Conservation (phyloP, 2,797 vertebrate species). For the Falco novaeseelandiae region DNA sequence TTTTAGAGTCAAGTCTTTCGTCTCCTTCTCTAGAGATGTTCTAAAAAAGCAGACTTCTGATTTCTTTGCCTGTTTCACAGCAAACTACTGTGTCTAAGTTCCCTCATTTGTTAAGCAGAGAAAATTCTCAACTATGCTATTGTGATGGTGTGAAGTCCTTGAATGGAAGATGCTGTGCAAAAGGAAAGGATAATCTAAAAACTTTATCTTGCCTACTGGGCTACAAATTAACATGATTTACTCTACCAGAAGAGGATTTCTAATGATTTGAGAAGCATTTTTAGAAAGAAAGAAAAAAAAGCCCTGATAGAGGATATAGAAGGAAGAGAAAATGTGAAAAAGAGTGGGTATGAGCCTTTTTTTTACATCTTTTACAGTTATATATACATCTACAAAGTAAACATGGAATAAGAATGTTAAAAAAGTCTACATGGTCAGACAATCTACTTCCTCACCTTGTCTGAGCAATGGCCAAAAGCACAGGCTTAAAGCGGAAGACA, state of each 20-base stretch:
- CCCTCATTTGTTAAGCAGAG: constrained; percentile 1
- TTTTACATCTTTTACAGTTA: neutral
- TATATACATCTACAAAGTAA: neutral
- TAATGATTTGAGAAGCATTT: neutral
- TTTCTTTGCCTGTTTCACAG: constrained; percentile 25
- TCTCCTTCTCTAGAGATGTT: constrained; percentile 14
- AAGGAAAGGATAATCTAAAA: constrained; percentile 8
- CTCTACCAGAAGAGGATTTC: neutral
- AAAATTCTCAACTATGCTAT: neutral
- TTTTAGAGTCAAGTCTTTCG: constrained; percentile 7
- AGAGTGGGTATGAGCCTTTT: neutral
- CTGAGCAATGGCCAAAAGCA: neutral
- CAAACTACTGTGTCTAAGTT: neutral
- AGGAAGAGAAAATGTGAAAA: neutral
- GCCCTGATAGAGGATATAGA: neutral
- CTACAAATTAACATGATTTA: neutral
- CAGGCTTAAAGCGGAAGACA: neutral
- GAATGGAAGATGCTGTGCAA: neutral
- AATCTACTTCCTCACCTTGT: neutral
- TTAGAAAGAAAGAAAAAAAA: neutral
- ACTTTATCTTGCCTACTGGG: neutral
- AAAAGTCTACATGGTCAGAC: neutral
- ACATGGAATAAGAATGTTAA: neutral
- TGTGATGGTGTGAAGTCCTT: neutral
- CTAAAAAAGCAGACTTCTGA: neutral